Base-by-base conservation (phyloP, 1,140 invertebrate genomes). In the Mactra quadrangularis region DNA sequence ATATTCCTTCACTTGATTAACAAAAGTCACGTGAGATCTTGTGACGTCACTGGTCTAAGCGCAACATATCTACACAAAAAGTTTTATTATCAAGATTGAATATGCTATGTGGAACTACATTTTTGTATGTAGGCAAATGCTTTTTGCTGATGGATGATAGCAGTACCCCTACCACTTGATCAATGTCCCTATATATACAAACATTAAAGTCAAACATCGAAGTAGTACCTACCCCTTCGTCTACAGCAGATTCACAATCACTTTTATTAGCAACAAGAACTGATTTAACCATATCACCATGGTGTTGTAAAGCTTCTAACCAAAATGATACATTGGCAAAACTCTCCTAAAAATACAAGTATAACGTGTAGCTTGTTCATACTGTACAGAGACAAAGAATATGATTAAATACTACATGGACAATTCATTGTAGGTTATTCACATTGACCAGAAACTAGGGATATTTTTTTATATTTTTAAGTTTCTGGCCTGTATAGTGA, bases 221-320 rank as follows among this genome's bases (percentile, higher is more conserved):
- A n/a, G n/a, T n/a, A n/a, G 13, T 60, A 62, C 78, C 50, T 72
- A 82, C 78, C 31, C 4, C 0, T 35, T 60, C 53, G 47, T 72
- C 68, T 9, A 82, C 66, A 25, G 17, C 31, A 4, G 66, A 59
- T 25, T n/a, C 4, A 3, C 85, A 50, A 57, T 87, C 86, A 38
- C 55, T 70, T 31, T 88, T 88, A 47, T 86, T 86, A 29, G 83
- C 87, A 0, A 88, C 83, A 7, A 88, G 27, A 3, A 75, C 78
- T 25, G 55, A 62, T 62, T 53, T 85, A 1, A 84, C 62, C 15
- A 82, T 53, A 6, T 76, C 71, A 17, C 85, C 83, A n/a, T 74
- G 82, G 45, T 84, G 82, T 31, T 71, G 41, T 22, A 86, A 47
- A 22, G 74, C 50, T 38, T 83, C 68, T 4, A 85, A n/a, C 87